phyloP scores from a whole-genome alignment of 2,113 vertebrate species.

The Chinchilla lanigera region DNA sequence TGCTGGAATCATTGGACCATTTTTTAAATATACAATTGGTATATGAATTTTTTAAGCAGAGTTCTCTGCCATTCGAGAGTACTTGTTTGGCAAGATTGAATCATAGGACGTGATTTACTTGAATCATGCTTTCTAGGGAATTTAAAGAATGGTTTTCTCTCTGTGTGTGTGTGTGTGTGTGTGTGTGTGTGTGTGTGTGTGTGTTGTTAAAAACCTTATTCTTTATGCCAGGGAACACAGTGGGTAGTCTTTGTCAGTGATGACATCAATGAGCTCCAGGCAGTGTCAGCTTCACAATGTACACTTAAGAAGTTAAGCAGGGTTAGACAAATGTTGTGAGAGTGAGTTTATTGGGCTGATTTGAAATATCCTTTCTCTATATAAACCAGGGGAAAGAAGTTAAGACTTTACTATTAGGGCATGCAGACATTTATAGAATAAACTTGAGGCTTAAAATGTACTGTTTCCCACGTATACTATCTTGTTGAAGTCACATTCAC shows the following conservation, averaged over 20 bases:
- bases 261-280: not conserved
- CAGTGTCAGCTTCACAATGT: not conserved
- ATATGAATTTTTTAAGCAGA: slow-evolving; percentile 24
- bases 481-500: not conserved
- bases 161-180: not conserved
- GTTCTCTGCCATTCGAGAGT: not conserved
- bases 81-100: not conserved
- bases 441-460: not conserved
- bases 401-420: not conserved
- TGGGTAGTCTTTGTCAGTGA: not conserved
- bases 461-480: not conserved
- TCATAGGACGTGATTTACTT: not conserved
- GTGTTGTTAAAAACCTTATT: not conserved
- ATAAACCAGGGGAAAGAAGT: not conserved
- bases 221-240: not conserved
- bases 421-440: not conserved
- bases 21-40: not conserved
- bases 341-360: not conserved
- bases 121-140: slow-evolving; percentile 1
- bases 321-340: not conserved
- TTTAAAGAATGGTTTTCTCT: not conserved
- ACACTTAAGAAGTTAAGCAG: not conserved
- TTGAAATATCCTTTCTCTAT: not conserved
- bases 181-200: not conserved
- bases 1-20: not conserved